Percentiles rank a stretch among this genome's conserved stretches.
These are phyloP conservation scores for Margaritifera margaritifera DNA, from an alignment of 2,888 invertebrate species.

Conservation along the genomic window DNA sequence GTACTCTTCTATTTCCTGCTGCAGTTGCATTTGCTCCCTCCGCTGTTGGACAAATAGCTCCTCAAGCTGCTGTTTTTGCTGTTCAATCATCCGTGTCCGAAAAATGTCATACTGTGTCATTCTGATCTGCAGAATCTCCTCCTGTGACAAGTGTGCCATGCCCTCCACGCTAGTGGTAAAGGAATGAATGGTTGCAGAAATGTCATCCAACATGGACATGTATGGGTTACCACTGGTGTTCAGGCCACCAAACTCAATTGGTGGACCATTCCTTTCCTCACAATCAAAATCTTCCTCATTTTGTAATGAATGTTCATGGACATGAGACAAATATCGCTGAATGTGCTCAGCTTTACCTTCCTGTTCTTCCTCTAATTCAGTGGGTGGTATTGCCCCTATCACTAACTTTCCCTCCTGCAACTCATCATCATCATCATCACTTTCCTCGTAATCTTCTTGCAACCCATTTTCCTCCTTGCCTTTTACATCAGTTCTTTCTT, in stretches of 20 bases:
- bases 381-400: slow-evolving; percentile 3
- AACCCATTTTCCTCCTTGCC: too few species aligned
- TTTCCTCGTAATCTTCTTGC: slow-evolving; percentile 1
- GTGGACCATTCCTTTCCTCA: slow-evolving; percentile 17
- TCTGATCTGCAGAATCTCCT: slow-evolving; percentile 53
- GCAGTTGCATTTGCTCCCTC: slow-evolving; percentile 69
- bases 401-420: slow-evolving; percentile 5
- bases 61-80: slow-evolving; percentile 76
- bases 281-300: slow-evolving; percentile 23
- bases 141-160: slow-evolving; percentile 47
- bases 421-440: slow-evolving; percentile 15
- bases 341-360: slow-evolving; percentile 68
- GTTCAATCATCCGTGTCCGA: slow-evolving; percentile 72
- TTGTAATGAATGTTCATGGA: slow-evolving; percentile 51
- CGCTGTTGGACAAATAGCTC: slow-evolving; percentile 76
- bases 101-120: slow-evolving; percentile 59
- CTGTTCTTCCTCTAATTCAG: slow-evolving; percentile 37
- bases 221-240: slow-evolving; percentile 4
- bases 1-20: slow-evolving; percentile 53
- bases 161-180: slow-evolving; percentile 42
- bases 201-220: slow-evolving; percentile 24
- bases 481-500: slow-evolving; percentile 2
- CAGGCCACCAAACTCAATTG: not conserved
- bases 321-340: slow-evolving; percentile 61
- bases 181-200: slow-evolving; percentile 38